Percentiles rank a stretch among this genome's conserved stretches.
phyloP scores from a whole-genome alignment of 1,140 invertebrate genomes.

The Plectrocnemia conspersa region DNA sequence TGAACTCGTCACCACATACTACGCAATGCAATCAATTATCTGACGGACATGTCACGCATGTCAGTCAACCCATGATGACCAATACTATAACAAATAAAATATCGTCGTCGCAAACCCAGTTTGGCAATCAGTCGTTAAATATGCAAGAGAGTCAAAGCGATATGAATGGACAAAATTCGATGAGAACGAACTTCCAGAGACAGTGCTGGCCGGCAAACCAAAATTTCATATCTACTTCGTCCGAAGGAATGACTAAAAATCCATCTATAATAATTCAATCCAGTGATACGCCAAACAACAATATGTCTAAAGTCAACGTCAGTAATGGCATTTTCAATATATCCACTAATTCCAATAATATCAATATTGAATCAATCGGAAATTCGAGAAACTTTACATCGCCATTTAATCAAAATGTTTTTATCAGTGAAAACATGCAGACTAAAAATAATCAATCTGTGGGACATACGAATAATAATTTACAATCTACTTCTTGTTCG shows the following conservation, averaged over 20 bases:
- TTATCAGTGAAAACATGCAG: slow-evolving; percentile 25
- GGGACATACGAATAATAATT: slow-evolving; percentile 11
- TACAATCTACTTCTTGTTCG: slow-evolving; percentile 9
- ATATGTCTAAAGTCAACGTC: slow-evolving; percentile 22
- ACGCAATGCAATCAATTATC: slow-evolving; percentile 20
- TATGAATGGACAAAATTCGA: slow-evolving; percentile 10
- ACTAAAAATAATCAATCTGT: slow-evolving; percentile 20
- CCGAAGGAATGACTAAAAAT: slow-evolving; percentile 25
- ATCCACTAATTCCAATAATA: slow-evolving; percentile 17
- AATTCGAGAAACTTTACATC: slow-evolving; percentile 30
- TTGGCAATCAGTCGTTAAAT: slow-evolving; percentile 9
- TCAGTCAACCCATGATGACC: slow-evolving; percentile 28
- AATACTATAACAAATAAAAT: slow-evolving; percentile 21
- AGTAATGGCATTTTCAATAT: slow-evolving; percentile 16
- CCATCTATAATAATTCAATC: slow-evolving; percentile 17
- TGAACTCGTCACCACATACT: slow-evolving; percentile 27
- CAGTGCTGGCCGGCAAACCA: slow-evolving; percentile 28
- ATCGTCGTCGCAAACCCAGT: slow-evolving; percentile 3
- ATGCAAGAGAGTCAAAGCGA: slow-evolving; percentile 11
- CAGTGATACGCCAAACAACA: slow-evolving; percentile 23
- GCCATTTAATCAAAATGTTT: slow-evolving; percentile 25
- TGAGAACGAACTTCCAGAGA: slow-evolving; percentile 19
- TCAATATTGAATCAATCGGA: slow-evolving; percentile 21
- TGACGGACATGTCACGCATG: slow-evolving; percentile 23
- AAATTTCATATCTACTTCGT: slow-evolving; percentile 26